A percentile compares a stretch with the other conserved stretches of the same genome.
Evolutionary conservation across 92 coral and sea anemone species (phyloP).

Genomic region (Zoanthus gigantus): DNA sequence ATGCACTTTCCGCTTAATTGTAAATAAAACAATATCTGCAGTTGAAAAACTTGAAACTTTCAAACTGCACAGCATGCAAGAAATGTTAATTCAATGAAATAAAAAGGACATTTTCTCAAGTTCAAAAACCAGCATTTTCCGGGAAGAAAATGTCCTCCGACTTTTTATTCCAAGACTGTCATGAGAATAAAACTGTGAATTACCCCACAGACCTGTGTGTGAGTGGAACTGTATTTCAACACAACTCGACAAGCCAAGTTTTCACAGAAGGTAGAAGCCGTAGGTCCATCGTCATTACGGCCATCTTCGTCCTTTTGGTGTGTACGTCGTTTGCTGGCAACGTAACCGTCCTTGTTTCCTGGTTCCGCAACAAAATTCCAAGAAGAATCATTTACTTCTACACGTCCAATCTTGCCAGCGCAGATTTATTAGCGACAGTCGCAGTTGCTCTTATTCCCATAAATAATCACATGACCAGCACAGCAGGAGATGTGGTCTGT

Average conservation of each 20-base stretch:
- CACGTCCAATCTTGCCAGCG: not conserved
- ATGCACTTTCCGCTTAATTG: no score
- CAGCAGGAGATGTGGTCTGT: not conserved
- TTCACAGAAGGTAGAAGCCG: not conserved
- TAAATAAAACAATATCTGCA: no score
- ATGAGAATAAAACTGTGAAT: not conserved
- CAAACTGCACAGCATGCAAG: no score
- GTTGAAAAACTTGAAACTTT: no score
- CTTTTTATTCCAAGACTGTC: not conserved
- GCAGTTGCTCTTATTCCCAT: not conserved
- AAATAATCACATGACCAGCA: not conserved
- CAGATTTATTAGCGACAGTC: slow-evolving; percentile 7
- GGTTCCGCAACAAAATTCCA: slow-evolving; percentile 8
- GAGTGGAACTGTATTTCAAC: not conserved
- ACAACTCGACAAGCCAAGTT: not conserved
- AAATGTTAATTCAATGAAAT: no score
- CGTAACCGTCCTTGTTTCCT: not conserved
- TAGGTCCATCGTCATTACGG: not conserved
- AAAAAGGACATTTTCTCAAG: no score
- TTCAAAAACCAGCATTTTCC: no score
- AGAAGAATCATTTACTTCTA: not conserved
- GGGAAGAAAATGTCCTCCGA: not conserved
- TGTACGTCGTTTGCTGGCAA: not conserved
- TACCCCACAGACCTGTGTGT: not conserved
- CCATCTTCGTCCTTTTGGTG: not conserved